Conservation (phyloP, 2,888 invertebrate genomes). For the Caenorhabditis angaria region DNA sequence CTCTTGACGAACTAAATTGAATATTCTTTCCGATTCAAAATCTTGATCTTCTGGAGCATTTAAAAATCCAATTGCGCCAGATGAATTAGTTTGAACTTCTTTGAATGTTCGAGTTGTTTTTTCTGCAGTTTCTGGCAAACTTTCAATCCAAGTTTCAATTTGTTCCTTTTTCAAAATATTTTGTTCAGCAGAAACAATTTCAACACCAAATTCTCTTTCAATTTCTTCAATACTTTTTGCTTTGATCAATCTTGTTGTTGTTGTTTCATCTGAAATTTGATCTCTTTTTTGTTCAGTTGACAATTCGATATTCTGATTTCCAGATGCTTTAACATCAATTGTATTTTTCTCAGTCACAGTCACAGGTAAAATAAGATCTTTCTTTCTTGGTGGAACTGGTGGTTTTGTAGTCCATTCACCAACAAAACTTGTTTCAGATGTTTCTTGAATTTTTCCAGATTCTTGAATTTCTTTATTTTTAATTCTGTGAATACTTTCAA, state of each 20-base stretch:
- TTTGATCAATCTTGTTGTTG: neutral
- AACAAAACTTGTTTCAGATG: neutral
- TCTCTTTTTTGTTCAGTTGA: conserved; percentile 16
- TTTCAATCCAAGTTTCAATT: conserved; percentile 39
- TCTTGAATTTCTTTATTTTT: neutral
- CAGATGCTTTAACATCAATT: conserved; percentile 19
- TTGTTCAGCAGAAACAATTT: conserved; percentile 27
- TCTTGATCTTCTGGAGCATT: conserved; percentile 31
- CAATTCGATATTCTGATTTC: conserved; percentile 8
- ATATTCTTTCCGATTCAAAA: conserved; percentile 21
- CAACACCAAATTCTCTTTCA: conserved; percentile 38
- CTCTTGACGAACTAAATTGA: neutral
- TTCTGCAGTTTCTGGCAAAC: conserved; percentile 24
- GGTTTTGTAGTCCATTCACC: conserved; percentile 9
- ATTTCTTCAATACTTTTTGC: conserved; percentile 41
- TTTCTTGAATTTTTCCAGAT: neutral
- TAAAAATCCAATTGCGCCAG: conserved; percentile 26
- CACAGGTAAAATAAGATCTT: neutral
- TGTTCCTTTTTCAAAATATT: conserved; percentile 34
- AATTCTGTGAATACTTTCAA: conserved; percentile 12
- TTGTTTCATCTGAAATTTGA: conserved; percentile 14
- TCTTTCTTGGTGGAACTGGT: neutral
- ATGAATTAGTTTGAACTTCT: conserved; percentile 21
- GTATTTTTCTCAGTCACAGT: conserved; percentile 16
- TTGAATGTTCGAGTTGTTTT: neutral